Evolutionary conservation across 2,113 vertebrate genomes (phyloP).

Genomic region (Oreotrochilus melanogaster): DNA sequence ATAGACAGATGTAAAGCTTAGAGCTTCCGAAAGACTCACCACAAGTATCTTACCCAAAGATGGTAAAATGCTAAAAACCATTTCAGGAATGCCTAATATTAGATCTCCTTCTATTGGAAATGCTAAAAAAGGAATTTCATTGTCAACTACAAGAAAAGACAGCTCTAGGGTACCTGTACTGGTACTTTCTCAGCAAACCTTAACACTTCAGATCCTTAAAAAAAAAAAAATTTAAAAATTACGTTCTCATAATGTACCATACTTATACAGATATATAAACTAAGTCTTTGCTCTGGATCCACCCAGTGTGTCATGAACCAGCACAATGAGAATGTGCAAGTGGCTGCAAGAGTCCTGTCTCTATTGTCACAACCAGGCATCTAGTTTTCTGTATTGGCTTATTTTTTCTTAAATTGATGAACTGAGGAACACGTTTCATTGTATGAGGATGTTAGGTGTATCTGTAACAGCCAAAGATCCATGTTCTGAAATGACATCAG

Average conservation of each 20-base stretch:
- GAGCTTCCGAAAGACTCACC: background rate
- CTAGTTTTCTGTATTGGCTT: background rate
- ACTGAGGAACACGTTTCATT: background rate
- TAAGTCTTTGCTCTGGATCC: background rate
- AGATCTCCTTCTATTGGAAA: background rate
- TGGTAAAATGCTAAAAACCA: background rate
- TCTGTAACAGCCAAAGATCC: background rate
- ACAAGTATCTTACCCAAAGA: conserved; percentile 16
- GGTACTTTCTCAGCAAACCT: background rate
- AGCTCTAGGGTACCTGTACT: background rate
- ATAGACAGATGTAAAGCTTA: background rate
- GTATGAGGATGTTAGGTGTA: background rate
- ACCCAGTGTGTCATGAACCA: background rate
- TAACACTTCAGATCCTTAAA: background rate
- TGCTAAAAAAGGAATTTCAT: background rate
- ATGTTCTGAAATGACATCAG: conserved; percentile 10
- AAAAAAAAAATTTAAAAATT: background rate
- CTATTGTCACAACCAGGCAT: background rate
- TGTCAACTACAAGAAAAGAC: background rate
- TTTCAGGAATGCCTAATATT: background rate
- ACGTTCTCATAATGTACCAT: background rate
- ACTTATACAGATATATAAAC: background rate
- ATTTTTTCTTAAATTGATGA: conserved; percentile 9
- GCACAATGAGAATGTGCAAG: background rate
- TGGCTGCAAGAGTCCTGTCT: background rate